Evolutionary conservation across 2,113 vertebrate genomes (phyloP), one percentile per base, ranked within the genome.

Genomic region (Cromileptes altivelis): DNA sequence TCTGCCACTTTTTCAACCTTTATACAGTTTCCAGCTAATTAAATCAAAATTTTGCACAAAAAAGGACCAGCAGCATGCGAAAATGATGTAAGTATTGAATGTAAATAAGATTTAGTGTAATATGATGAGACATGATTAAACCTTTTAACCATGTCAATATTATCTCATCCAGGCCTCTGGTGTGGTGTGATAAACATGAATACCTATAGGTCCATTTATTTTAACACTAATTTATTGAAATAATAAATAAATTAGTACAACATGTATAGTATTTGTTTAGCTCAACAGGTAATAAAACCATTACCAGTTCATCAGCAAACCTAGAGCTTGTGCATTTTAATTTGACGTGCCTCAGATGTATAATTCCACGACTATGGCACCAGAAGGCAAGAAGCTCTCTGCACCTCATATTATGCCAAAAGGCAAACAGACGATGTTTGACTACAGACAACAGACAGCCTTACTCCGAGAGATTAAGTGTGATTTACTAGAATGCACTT

Each of bases 31-130:
- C 37, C 11, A 78, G 10, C 9, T 13, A 49, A 55, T 4, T 4
- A 4, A 27, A 52, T 70, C 19, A 37, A 6, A 6, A n/a, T 61
- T 72, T 37, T 70, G 3, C 21, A n/a, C 2, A 49, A 55, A 62
- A 40, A 68, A 27, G 8, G 21, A 65, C 15, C 49, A 49, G 56
- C 77, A 70, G 23, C 45, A 33, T 23, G 25, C 25, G 40, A 13
- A 67, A 70, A 45, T 52, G 0, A 83, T 60, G 77, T 84, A 77
- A 89, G 83, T 74, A 53, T 75, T 2, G 17, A 27, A 19, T 56
- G 10, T 21, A 60, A 18, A 70, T 61, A 30, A 30, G 4, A 30
- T 30, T 30, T 30, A 30, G 30, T 30, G 30, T 30, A 17, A 27
- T 50, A 33, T 11, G 8, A 57, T 12, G 13, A 33, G 7, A 65